Evolutionary conservation across 2,888 invertebrate species (phyloP).

Genomic region (Schizotus pectinicornis): DNA sequence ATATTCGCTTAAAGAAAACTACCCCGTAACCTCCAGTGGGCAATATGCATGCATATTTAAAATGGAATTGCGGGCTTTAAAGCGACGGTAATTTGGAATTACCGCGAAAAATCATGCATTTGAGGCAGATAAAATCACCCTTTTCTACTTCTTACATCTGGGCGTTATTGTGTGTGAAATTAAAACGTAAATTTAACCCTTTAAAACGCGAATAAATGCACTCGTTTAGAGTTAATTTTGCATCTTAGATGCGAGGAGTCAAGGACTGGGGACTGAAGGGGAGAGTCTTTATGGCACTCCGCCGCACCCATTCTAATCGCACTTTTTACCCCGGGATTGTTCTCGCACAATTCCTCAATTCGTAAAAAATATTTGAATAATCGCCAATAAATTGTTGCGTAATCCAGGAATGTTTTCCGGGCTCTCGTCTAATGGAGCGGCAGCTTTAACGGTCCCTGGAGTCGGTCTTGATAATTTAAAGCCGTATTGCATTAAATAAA

Average conservation of each 20-base stretch:
- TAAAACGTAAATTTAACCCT: constrained; percentile 57
- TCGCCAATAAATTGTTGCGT: too few species aligned
- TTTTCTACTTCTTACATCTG: constrained; percentile 50
- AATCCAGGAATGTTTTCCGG: too few species aligned
- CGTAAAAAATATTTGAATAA: too few species aligned
- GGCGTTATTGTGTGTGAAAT: constrained; percentile 61
- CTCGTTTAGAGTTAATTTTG: constrained; percentile 49
- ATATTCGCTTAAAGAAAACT: constrained; percentile 17
- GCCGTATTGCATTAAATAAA: constrained; percentile 53
- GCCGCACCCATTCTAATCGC: constrained; percentile 23
- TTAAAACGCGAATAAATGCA: constrained; percentile 51
- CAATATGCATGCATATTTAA: constrained; percentile 57
- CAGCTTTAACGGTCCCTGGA: constrained; percentile 50
- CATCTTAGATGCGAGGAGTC: constrained; percentile 34
- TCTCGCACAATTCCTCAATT: neutral
- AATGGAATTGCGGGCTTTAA: constrained; percentile 43
- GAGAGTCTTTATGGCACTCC: constrained; percentile 24
- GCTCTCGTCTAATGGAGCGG: constrained; percentile 17
- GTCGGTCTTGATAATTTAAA: constrained; percentile 49
- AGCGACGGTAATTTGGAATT: constrained; percentile 54
- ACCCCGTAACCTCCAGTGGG: constrained; percentile 48
- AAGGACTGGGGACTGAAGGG: constrained; percentile 17
- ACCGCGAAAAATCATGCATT: constrained; percentile 54
- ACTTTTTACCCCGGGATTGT: constrained; percentile 12
- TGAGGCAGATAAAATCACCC: constrained; percentile 56